phyloP scores from a whole-genome alignment of 2,888 invertebrate species.

The Epinotia nisella region DNA sequence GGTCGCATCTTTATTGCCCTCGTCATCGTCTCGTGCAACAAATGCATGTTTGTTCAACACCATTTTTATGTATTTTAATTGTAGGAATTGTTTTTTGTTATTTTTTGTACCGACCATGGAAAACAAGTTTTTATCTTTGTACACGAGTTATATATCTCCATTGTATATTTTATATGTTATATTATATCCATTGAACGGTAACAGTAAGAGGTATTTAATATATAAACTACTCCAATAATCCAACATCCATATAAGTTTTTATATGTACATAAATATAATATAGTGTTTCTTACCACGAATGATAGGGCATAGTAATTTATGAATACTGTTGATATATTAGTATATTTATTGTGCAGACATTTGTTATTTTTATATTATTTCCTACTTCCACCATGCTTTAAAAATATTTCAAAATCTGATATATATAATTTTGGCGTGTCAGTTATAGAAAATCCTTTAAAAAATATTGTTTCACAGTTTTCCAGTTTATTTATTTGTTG shows the following conservation, averaged over 20 bases:
- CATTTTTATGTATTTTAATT: too few species aligned
- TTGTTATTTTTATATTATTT: slow-evolving; percentile 20
- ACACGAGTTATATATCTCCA: background rate
- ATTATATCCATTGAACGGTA: slow-evolving; percentile 55
- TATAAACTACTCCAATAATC: slow-evolving; percentile 62
- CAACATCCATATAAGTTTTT: slow-evolving; percentile 54
- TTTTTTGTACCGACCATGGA: slow-evolving; percentile 5
- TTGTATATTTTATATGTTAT: slow-evolving; percentile 22
- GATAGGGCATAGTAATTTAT: slow-evolving; percentile 31
- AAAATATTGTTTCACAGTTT: slow-evolving; percentile 36
- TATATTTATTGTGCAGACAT: slow-evolving; percentile 40
- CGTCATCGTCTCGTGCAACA: background rate
- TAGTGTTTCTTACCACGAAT: slow-evolving; percentile 37
- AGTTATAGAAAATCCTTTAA: slow-evolving; percentile 50
- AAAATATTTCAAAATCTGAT: slow-evolving; percentile 33
- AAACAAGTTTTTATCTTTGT: background rate
- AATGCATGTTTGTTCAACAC: background rate
- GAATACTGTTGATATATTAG: slow-evolving; percentile 44
- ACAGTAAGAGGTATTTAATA: slow-evolving; percentile 69
- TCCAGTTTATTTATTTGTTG: slow-evolving; percentile 10
- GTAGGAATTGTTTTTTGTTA: too few species aligned
- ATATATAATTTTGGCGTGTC: slow-evolving; percentile 46
- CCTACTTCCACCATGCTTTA: slow-evolving; percentile 5
- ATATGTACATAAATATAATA: slow-evolving; percentile 50
- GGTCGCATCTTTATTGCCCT: too few species aligned